Evolutionary conservation across 2,113 vertebrate genomes (phyloP).

Genomic region (Aegithalos caudatus): DNA sequence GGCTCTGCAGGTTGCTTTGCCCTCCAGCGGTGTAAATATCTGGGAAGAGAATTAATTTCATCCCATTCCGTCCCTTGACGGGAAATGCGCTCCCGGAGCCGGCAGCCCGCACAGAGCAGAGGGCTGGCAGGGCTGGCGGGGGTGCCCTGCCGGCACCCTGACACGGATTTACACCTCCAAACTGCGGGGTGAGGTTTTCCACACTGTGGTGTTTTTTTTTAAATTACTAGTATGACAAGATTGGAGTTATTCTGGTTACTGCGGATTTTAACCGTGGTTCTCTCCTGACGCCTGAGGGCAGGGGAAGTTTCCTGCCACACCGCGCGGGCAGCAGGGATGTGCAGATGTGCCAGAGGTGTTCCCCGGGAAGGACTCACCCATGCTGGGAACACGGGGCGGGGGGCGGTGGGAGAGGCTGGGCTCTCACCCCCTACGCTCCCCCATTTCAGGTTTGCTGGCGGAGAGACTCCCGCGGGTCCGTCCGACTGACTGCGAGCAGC

Average conservation of each 20-base stretch:
- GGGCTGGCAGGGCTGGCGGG: not conserved
- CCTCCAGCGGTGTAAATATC: not conserved
- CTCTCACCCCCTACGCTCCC: not conserved
- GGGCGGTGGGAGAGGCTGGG: not conserved
- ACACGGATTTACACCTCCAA: not conserved
- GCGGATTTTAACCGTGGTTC: not conserved
- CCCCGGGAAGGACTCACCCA: not conserved
- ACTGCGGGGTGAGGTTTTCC: rapidly evolving
- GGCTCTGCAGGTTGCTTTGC: not conserved
- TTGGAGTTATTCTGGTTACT: not conserved
- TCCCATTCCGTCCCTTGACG: rapidly evolving
- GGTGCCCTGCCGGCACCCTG: not conserved
- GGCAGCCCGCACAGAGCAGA: not conserved
- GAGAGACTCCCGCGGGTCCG: not conserved
- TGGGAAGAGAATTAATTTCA: not conserved
- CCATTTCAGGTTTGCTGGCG: constrained; percentile 1
- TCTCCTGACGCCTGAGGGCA: not conserved
- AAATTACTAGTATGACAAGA: not conserved
- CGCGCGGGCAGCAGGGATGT: not conserved
- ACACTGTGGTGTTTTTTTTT: rapidly evolving
- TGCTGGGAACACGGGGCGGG: rapidly evolving
- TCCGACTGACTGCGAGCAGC: not conserved
- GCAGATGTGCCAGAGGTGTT: not conserved
- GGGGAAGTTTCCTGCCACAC: not conserved
- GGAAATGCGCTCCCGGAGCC: not conserved